phyloP scores from a whole-genome alignment of 2,888 invertebrate species.

The Erebia epiphron region DNA sequence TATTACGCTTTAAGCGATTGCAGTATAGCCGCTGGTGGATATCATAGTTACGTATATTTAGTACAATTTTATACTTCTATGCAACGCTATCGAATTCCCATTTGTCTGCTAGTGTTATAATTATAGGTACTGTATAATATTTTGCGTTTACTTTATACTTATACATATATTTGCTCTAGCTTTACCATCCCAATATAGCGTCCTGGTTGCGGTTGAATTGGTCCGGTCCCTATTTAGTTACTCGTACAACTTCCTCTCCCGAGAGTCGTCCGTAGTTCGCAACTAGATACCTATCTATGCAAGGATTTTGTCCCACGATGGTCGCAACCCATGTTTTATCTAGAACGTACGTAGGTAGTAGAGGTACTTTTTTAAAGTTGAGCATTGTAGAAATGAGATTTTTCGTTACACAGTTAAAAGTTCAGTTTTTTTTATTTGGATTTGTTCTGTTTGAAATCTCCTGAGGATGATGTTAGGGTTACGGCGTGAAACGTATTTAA shows the following conservation, averaged over 20 bases:
- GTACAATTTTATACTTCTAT: no score
- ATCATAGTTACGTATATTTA: no score
- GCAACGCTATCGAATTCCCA: background rate
- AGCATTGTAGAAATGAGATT: background rate
- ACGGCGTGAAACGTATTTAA: no score
- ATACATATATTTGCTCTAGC: background rate
- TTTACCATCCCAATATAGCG: constrained; percentile 18
- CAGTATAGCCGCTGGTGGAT: no score
- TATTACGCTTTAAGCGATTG: no score
- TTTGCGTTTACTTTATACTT: background rate
- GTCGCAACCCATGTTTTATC: background rate
- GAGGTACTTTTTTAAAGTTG: background rate
- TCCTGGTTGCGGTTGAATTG: constrained; percentile 23
- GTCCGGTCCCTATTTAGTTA: constrained; percentile 27
- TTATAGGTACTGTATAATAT: background rate
- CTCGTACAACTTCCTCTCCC: constrained; percentile 23
- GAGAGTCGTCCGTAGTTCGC: constrained; percentile 17
- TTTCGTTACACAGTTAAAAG: background rate
- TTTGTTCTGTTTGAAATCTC: no score
- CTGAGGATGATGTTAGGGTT: no score
- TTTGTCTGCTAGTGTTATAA: background rate
- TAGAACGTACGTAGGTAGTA: background rate
- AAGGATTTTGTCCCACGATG: constrained; percentile 17
- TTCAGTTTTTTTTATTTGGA: background rate
- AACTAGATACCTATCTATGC: constrained; percentile 7